phyloP scores from a whole-genome alignment of 2,888 invertebrate species.

The Eumerus sabulonum region DNA sequence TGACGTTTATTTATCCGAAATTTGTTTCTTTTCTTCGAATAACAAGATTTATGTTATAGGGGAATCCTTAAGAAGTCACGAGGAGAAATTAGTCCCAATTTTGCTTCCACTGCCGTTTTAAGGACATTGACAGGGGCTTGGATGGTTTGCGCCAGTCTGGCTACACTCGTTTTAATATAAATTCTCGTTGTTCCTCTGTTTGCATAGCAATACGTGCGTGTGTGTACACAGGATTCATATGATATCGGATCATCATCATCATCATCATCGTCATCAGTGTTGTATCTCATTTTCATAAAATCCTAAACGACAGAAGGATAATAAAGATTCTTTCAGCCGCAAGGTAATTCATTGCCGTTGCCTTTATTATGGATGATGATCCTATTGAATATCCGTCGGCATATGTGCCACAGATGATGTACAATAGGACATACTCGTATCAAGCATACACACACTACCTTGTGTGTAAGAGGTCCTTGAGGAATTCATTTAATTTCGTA shows the following conservation, averaged over 20 bases:
- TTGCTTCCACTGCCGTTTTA: neutral
- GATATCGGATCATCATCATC: slow-evolving; percentile 34
- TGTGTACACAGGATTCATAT: neutral
- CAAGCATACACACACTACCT: slow-evolving; percentile 26
- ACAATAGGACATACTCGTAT: neutral
- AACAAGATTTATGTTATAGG: slow-evolving; percentile 14
- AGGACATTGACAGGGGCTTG: neutral
- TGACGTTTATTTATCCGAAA: slow-evolving; percentile 59
- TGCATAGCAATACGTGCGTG: neutral
- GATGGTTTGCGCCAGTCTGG: no score
- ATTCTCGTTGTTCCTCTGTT: slow-evolving; percentile 11
- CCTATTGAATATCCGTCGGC: slow-evolving; percentile 13
- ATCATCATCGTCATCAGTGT: slow-evolving; percentile 35
- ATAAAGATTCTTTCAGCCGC: slow-evolving; percentile 35
- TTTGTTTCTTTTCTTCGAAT: slow-evolving; percentile 22
- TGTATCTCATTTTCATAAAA: slow-evolving; percentile 56
- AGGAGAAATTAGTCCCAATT: slow-evolving; percentile 3
- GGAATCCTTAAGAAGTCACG: neutral
- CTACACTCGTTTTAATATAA: slow-evolving; percentile 4
- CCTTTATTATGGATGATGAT: neutral
- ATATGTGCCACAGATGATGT: slow-evolving; percentile 45
- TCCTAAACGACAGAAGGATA: slow-evolving; percentile 43
- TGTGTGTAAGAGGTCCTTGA: slow-evolving; percentile 41
- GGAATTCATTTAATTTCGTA: slow-evolving; percentile 63
- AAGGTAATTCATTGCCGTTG: slow-evolving; percentile 41